Percentiles rank a stretch among this genome's conserved stretches.
Conservation (phyloP, 2,797 vertebrate species). For the Leptodactylus fallax region DNA sequence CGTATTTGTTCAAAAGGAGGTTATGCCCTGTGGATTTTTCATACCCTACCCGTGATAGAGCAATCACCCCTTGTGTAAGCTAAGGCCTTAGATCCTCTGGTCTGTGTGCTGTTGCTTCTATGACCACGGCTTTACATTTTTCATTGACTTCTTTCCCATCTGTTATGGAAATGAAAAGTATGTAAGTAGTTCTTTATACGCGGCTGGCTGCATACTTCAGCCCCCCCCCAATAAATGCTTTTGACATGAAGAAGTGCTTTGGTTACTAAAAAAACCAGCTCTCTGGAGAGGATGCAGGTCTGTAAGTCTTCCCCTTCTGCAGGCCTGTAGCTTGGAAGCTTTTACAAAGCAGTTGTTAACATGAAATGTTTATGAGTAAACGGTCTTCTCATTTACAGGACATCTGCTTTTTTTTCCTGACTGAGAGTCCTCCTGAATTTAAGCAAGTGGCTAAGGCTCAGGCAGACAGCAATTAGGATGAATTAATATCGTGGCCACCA, state of each 20-base stretch:
- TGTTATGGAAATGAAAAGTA: conserved; percentile 65
- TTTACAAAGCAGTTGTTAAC: conserved; percentile 62
- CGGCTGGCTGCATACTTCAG: background rate
- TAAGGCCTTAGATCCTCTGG: rapidly evolving
- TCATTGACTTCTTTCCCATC: conserved; percentile 57
- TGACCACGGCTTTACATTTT: background rate
- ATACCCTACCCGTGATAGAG: background rate
- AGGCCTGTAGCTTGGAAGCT: conserved; percentile 58
- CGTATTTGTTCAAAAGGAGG: conserved; percentile 43
- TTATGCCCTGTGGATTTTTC: conserved; percentile 50
- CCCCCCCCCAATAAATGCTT: conserved; percentile 27
- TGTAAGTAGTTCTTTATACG: conserved; percentile 38
- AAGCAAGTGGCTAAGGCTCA: conserved; percentile 64
- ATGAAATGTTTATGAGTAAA: conserved; percentile 65
- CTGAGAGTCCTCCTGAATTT: conserved; percentile 74
- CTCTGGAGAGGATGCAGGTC: conserved; percentile 38
- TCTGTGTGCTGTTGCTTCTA: background rate
- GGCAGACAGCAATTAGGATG: conserved; percentile 45
- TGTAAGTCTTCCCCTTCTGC: conserved; percentile 48
- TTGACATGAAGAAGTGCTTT: conserved; percentile 57
- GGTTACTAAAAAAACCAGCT: conserved; percentile 39
- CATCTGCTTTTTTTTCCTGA: conserved; percentile 77
- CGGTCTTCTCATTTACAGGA: conserved; percentile 73
- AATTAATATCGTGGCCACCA: conserved; percentile 50
- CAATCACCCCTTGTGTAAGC: conserved; percentile 12